Evolutionary conservation across 2,113 vertebrate genomes (phyloP), one percentile per base, ranked within the genome.

Genomic region (Ictidomys tridecemlineatus): DNA sequence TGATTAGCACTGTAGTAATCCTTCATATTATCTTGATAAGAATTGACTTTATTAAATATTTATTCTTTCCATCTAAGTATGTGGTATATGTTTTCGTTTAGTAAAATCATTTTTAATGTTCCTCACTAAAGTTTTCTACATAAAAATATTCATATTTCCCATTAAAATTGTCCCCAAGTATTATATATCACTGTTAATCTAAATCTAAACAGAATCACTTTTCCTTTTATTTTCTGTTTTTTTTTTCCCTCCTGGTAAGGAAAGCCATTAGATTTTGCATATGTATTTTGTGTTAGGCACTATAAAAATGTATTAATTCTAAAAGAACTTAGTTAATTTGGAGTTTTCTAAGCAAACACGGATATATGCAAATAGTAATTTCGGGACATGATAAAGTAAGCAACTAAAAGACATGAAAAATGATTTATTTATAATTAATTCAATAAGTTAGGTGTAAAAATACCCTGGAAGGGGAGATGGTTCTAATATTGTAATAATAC

Each of bases 391-490:
- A 24, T 65, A 94, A 83, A 85, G 74, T 16, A 77, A 92, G 83
- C 34, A 86, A 61, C 69, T 58, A 51, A 83, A 69, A 70, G 63
- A 93, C n/a, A 56, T 72, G 51, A 83, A 79, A 86, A 91, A 88
- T 95, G 80, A 92, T 94, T 88, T 94, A 56, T 73, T 16, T 82
- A 24, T 96, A 88, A 97, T 93, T 93, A 93, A 95, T 92, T 96
- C 90, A 97, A 69, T 91, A 95, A 90, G 61, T 51, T 93, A 89
- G 32, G 84, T 95, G 14, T 90, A 94, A 94, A 96, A 90, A 70
- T 88, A 73, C 14, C 63, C 72, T 7, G 7, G 56, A 84, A 93
- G 72, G 45, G 67, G 76, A 88, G 53, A 90, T 95, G 94, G 84
- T 85, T 97, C 89, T 92, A 90, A 94, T 92, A 74, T 65, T 92